Conservation (phyloP, 2,797 vertebrate genomes). For the Peromyscus melanophrys region DNA sequence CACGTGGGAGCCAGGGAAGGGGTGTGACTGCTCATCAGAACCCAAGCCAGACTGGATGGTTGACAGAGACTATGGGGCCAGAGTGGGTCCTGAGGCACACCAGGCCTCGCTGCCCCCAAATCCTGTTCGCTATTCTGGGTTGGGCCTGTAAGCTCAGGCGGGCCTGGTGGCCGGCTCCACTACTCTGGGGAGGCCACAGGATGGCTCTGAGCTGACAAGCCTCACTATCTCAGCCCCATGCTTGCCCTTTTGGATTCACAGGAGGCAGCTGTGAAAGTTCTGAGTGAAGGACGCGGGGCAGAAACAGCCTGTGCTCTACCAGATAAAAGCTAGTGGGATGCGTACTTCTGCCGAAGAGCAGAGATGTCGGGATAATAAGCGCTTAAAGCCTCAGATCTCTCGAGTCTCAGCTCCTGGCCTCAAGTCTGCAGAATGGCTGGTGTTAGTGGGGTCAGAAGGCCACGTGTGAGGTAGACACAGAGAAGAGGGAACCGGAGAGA, state of each 20-base stretch:
- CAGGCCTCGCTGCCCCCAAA: background rate
- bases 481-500: background rate
- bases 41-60: background rate
- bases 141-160: too few relatives aligned
- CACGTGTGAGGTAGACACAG: background rate
- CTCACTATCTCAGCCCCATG: background rate
- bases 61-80: background rate
- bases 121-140: fast-evolving
- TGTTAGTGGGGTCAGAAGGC: background rate
- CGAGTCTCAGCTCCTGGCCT: slow-evolving; percentile 80
- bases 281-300: slow-evolving; percentile 79
- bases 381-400: slow-evolving; percentile 60
- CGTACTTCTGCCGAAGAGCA: background rate
- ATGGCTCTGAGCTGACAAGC: background rate
- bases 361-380: slow-evolving; percentile 40
- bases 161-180: background rate
- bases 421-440: slow-evolving; percentile 66
- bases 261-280: slow-evolving; percentile 16
- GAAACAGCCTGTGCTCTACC: slow-evolving; percentile 78
- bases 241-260: background rate
- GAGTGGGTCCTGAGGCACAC: background rate
- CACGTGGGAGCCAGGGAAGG: background rate
- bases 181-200: background rate
- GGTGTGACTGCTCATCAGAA: fast-evolving
- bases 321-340: slow-evolving; percentile 80